phyloP scores from a whole-genome alignment of 2,888 invertebrate genomes.

The Cacoxenus indagator region DNA sequence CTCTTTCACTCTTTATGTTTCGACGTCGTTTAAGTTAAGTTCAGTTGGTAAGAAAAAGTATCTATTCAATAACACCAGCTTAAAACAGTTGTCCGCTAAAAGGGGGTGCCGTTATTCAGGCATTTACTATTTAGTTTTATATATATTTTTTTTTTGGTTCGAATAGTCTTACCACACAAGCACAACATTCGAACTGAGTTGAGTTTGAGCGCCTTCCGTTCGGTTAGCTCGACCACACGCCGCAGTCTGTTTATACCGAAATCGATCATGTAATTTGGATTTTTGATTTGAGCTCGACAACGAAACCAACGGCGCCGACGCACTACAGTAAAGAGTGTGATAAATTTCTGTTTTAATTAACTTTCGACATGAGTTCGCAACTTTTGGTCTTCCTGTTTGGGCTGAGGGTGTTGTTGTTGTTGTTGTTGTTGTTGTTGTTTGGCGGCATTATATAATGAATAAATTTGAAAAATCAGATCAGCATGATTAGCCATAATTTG shows the following conservation, averaged over 20 bases:
- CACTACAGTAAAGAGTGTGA: conserved; percentile 62
- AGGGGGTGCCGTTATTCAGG: too few relatives aligned
- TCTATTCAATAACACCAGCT: too few relatives aligned
- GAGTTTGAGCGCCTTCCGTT: not conserved
- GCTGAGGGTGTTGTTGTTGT: not conserved
- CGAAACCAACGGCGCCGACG: not conserved
- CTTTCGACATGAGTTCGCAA: conserved; percentile 59
- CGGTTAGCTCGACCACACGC: conserved; percentile 39
- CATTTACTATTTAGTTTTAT: too few relatives aligned
- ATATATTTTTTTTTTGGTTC: not conserved
- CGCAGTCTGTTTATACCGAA: conserved; percentile 35
- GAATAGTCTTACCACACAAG: not conserved
- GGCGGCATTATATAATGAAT: conserved; percentile 21
- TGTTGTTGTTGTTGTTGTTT: not conserved
- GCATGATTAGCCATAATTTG: conserved; percentile 62
- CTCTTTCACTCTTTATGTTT: too few relatives aligned
- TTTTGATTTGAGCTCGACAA: conserved; percentile 30
- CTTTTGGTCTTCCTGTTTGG: not conserved
- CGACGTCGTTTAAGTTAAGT: too few relatives aligned
- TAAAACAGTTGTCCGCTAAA: too few relatives aligned
- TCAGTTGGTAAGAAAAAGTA: too few relatives aligned
- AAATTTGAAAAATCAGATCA: conserved; percentile 59
- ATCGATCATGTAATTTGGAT: conserved; percentile 36
- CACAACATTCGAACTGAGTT: too few relatives aligned
- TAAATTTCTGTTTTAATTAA: conserved; percentile 66